Conservation (phyloP, 92 coral and sea anemone genomes). For the Muricea muricata region DNA sequence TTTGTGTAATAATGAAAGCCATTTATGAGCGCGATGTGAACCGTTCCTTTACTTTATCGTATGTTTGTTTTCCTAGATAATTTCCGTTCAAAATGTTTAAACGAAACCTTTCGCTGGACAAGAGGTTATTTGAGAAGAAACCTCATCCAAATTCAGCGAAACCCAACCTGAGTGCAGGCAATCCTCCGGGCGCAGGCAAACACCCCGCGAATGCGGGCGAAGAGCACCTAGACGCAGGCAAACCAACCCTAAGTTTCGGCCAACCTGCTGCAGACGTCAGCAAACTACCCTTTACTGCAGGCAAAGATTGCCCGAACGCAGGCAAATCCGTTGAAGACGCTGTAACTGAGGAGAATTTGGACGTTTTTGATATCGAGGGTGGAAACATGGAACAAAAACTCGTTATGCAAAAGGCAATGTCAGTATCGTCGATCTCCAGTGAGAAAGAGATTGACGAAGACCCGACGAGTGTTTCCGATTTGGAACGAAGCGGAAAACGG, state of each 20-base stretch:
- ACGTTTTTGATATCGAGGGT: background rate
- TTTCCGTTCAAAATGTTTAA: background rate
- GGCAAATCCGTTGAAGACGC: background rate
- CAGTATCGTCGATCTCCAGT: constrained; percentile 1
- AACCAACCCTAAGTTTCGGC: background rate
- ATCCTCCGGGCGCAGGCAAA: background rate
- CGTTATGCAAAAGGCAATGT: background rate
- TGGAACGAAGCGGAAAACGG: constrained; percentile 24
- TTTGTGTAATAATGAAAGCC: too few species aligned
- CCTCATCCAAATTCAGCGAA: background rate
- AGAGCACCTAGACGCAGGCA: background rate
- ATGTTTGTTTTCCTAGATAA: background rate
- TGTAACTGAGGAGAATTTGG: background rate
- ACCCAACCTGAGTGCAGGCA: background rate
- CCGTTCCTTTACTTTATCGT: too few species aligned
- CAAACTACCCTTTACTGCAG: background rate
- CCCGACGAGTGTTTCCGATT: constrained; percentile 1
- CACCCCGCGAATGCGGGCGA: background rate
- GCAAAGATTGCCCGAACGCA: background rate
- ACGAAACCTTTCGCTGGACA: background rate
- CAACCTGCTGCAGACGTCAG: background rate
- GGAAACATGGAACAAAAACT: background rate
- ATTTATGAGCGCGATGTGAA: too few species aligned
- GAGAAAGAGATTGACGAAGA: constrained; percentile 23
- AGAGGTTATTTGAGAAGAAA: background rate